Evolutionary conservation across 2,113 vertebrate species (phyloP).

Genomic region (Eupsittula cactorum): DNA sequence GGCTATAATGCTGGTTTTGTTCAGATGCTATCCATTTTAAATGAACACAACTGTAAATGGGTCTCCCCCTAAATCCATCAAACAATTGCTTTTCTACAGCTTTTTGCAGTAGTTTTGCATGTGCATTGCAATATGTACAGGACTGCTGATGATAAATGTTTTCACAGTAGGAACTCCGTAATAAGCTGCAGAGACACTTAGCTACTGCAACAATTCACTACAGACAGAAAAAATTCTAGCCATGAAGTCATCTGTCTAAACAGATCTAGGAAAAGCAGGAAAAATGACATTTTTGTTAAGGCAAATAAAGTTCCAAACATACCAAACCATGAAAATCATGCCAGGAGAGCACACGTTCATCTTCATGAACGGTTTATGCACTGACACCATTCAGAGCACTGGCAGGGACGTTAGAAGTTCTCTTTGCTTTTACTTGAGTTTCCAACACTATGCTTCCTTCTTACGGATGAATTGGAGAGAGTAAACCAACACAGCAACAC

Average conservation of each 20-base stretch:
- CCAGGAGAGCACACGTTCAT: constrained; percentile 24
- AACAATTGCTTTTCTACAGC: not conserved
- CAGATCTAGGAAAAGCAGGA: constrained; percentile 19
- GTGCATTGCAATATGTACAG: not conserved
- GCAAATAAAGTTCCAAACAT: constrained; percentile 38
- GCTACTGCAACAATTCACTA: not conserved
- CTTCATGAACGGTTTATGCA: not conserved
- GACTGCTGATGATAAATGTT: not conserved
- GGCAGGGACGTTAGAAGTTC: not conserved
- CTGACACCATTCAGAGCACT: constrained; percentile 37
- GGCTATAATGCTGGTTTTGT: not conserved
- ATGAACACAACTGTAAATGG: not conserved
- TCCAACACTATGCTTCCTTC: not conserved
- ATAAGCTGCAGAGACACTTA: not conserved
- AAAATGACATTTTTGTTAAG: constrained; percentile 23
- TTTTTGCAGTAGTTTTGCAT: not conserved
- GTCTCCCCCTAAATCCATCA: not conserved
- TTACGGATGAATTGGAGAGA: not conserved
- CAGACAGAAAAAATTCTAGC: not conserved
- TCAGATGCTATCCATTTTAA: not conserved
- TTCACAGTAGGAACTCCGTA: not conserved
- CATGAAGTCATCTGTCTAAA: constrained; percentile 26
- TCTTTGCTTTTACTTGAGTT: not conserved
- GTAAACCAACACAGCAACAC: not conserved
- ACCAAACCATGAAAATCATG: constrained; percentile 46